Evolutionary conservation across 2,888 invertebrate genomes (phyloP), one percentile per base, ranked within the genome.

Genomic region (Litoditis marina): DNA sequence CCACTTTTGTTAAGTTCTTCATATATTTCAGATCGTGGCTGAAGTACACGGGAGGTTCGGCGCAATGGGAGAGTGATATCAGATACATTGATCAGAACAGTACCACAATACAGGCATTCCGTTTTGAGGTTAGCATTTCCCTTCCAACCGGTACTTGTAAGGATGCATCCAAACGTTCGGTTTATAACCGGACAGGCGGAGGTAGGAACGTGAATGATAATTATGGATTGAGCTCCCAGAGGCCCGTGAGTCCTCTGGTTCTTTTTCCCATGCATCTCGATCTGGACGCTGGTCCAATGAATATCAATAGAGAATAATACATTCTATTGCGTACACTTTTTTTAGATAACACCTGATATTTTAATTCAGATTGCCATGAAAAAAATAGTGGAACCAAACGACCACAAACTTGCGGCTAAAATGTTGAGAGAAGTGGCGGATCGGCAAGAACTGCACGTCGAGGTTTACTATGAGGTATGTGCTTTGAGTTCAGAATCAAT

Each of bases 301-400:
- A n/a, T n/a, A n/a, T n/a, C n/a, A n/a, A n/a, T n/a, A n/a, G n/a
- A n/a, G n/a, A n/a, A n/a, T n/a, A n/a, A n/a, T n/a, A n/a, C n/a
- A n/a, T n/a, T n/a, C n/a, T n/a, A n/a, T n/a, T n/a, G n/a, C n/a
- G n/a, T n/a, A n/a, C n/a, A n/a, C n/a, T n/a, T n/a, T n/a, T n/a
- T n/a, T n/a, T n/a, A n/a, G n/a, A n/a, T 16, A 19, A 31, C 22
- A 27, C 16, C 22, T 16, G 36, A 50, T 11, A 16, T 50, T 52
- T 52, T 1, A 4, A 31, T 61, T 63, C 19, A 80, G 78, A 72
- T 81, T 44, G 81, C 80, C 2, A 60, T 81, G 74, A 82, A 81
- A 60, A 73, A 81, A 55, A 78, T 81, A 58, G 74, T 81, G 6
- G 80, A 78, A 65, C 79, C 81, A 31, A 80, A 81, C 63, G 79